These are phyloP conservation scores for Scophthalmus maximus DNA, from an alignment of 2,113 vertebrate species.

Conservation along the genomic window DNA sequence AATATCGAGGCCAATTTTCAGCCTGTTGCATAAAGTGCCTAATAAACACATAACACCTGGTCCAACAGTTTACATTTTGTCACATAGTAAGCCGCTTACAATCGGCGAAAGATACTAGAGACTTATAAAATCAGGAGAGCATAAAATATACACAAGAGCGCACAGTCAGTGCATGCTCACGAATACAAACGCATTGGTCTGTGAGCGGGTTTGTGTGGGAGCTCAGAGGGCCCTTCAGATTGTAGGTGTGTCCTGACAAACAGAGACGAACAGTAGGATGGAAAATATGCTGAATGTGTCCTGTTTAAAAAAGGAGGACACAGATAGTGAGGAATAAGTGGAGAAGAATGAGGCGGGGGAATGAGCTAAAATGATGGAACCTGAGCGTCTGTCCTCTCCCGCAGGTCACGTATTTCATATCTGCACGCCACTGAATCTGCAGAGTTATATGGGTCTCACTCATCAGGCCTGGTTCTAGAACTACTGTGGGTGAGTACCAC, in stretches of 20 bases:
- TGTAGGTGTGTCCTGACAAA: slow-evolving; percentile 64
- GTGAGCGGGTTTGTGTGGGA: slow-evolving; percentile 22
- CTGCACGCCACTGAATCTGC: slow-evolving; percentile 39
- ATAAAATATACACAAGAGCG: not conserved
- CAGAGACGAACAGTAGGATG: slow-evolving; percentile 46
- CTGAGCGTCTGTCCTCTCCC: slow-evolving; percentile 35
- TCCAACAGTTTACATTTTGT: slow-evolving; percentile 51
- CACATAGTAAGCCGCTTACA: slow-evolving; percentile 25
- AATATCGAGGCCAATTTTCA: slow-evolving; percentile 74
- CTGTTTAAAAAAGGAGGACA: slow-evolving; percentile 45
- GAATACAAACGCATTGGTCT: slow-evolving; percentile 11
- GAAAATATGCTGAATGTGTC: slow-evolving; percentile 66
- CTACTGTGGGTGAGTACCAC: not conserved
- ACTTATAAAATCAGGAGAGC: slow-evolving; percentile 14
- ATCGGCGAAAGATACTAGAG: too few species aligned
- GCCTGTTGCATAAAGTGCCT: slow-evolving; percentile 67
- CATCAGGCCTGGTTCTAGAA: slow-evolving; percentile 18
- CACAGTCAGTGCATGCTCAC: slow-evolving; percentile 1
- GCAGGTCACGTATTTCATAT: slow-evolving; percentile 67
- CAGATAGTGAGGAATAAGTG: slow-evolving; percentile 43
- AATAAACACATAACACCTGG: slow-evolving; percentile 62
- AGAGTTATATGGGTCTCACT: slow-evolving; percentile 38
- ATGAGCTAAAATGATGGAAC: slow-evolving; percentile 47
- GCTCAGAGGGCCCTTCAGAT: slow-evolving; percentile 29
- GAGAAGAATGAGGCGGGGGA: slow-evolving; percentile 13